phyloP scores from a whole-genome alignment of 2,888 invertebrate species.

The Drosophila austrosaltans region DNA sequence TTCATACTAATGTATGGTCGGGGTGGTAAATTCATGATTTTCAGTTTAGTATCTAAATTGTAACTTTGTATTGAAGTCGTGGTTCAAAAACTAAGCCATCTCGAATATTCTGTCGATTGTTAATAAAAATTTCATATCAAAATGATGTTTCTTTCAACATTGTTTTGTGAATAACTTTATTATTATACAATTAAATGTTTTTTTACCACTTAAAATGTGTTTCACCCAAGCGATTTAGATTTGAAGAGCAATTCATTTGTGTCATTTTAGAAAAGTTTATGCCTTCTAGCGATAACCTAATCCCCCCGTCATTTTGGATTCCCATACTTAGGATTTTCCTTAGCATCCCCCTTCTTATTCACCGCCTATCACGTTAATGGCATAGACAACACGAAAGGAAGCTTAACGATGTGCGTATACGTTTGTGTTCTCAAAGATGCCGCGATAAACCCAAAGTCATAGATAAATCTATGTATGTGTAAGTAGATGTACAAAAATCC shows the following conservation, averaged over 20 bases:
- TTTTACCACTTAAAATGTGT: too few relatives aligned
- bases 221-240: background rate
- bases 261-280: background rate
- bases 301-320: constrained; percentile 10
- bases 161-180: too few relatives aligned
- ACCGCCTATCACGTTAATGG: constrained; percentile 25
- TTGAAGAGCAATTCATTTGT: constrained; percentile 4
- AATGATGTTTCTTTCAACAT: too few relatives aligned
- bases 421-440: constrained; percentile 33
- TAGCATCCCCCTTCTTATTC: background rate
- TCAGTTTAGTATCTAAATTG: background rate
- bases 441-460: constrained; percentile 39
- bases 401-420: constrained; percentile 20
- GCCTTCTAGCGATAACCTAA: constrained; percentile 21
- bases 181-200: too few relatives aligned
- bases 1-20: too few relatives aligned
- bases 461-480: constrained; percentile 9
- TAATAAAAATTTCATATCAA: too few relatives aligned
- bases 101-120: too few relatives aligned
- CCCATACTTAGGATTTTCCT: background rate
- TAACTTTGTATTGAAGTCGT: too few relatives aligned
- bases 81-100: too few relatives aligned
- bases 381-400: constrained; percentile 25
- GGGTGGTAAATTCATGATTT: background rate
- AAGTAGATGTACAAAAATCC: constrained; percentile 18